Percentiles rank a stretch among this genome's conserved stretches.
These are phyloP conservation scores for Dynastes maya DNA, from an alignment of 2,888 invertebrate species.

Conservation along the genomic window DNA sequence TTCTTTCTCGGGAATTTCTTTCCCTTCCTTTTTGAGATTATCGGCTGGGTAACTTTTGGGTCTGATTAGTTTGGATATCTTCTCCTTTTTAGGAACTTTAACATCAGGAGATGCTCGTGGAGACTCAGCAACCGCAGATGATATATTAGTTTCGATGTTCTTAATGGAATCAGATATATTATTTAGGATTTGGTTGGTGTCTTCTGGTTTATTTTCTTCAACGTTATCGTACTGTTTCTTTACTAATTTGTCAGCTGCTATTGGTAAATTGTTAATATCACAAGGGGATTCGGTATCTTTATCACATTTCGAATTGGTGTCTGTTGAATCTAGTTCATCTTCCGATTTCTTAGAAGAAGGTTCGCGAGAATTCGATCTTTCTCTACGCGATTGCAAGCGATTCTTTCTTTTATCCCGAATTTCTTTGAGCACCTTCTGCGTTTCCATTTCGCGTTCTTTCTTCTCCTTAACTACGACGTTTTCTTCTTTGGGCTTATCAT, in stretches of 20 bases:
- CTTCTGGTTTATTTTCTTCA: constrained; percentile 53
- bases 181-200: constrained; percentile 61
- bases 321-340: constrained; percentile 31
- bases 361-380: constrained; percentile 64
- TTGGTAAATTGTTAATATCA: constrained; percentile 27
- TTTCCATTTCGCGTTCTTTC: constrained; percentile 79
- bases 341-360: constrained; percentile 50
- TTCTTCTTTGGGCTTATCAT: constrained; percentile 78
- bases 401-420: constrained; percentile 76
- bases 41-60: constrained; percentile 75
- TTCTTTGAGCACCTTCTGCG: constrained; percentile 79
- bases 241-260: background rate
- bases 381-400: constrained; percentile 62
- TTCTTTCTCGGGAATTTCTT: constrained; percentile 52
- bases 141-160: constrained; percentile 55
- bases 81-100: constrained; percentile 62
- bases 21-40: constrained; percentile 56
- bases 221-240: background rate
- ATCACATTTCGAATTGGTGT: constrained; percentile 37
- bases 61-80: constrained; percentile 71
- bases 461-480: constrained; percentile 77
- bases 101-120: constrained; percentile 47
- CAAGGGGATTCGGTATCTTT: constrained; percentile 18
- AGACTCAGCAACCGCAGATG: constrained; percentile 55
- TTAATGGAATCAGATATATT: constrained; percentile 66